Evolutionary conservation across 2,888 invertebrate species (phyloP).

Genomic region (Andrena flavipes): DNA sequence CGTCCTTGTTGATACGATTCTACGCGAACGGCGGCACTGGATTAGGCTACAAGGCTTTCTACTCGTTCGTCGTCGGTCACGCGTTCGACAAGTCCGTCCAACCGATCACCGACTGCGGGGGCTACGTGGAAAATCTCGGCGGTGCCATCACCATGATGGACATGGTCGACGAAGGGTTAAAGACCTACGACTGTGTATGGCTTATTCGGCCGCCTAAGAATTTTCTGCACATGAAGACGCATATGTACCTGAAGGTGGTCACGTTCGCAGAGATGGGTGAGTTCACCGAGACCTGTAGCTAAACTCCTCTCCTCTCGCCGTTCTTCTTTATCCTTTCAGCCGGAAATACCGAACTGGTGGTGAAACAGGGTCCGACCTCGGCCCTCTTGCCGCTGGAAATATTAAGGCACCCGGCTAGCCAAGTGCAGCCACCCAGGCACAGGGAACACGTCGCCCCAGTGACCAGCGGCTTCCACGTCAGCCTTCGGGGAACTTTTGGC

Average conservation of each 20-base stretch:
- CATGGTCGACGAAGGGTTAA: constrained; percentile 87
- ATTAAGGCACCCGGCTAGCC: constrained; percentile 86
- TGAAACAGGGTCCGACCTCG: constrained; percentile 90
- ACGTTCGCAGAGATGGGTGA: constrained; percentile 87
- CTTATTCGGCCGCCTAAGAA: constrained; percentile 89
- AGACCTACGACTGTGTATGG: constrained; percentile 90
- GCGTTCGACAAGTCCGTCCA: constrained; percentile 79
- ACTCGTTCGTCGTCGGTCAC: constrained; percentile 85
- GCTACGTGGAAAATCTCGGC: constrained; percentile 89
- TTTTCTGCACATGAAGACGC: constrained; percentile 89
- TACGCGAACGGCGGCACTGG: constrained; percentile 90
- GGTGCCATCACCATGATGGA: constrained; percentile 92
- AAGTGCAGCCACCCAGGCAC: constrained; percentile 79
- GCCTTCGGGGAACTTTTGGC: constrained; percentile 88
- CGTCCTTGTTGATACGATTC: constrained; percentile 88
- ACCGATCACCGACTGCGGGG: constrained; percentile 88
- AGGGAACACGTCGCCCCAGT: constrained; percentile 88
- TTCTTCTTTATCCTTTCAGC: constrained; percentile 80
- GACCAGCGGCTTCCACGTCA: constrained; percentile 89
- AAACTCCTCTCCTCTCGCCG: too few species aligned
- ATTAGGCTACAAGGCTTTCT: constrained; percentile 88
- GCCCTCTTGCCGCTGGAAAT: constrained; percentile 87
- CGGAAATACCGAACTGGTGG: constrained; percentile 87
- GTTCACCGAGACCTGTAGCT: background rate
- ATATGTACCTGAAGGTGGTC: constrained; percentile 88